A percentile compares a stretch with the other conserved stretches of the same genome.
Conservation (phyloP, 2,797 vertebrate genomes). For the Neoniphon sammara region DNA sequence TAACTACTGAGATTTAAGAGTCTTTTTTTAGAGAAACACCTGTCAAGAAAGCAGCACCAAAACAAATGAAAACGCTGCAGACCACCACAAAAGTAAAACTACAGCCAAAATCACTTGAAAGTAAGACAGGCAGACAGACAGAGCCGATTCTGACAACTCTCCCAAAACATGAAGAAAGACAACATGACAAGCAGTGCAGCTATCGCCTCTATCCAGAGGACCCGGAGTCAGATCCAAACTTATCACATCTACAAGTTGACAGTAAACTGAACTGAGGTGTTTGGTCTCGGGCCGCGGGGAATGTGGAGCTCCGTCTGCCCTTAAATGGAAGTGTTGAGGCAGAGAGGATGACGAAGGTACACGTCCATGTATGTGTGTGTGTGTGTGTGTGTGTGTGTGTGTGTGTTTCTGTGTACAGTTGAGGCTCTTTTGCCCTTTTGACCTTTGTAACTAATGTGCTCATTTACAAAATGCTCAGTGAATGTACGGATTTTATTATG, state of each 20-base stretch:
- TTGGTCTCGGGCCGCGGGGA: conserved; percentile 39
- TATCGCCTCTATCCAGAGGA: conserved; percentile 10
- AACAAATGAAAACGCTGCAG: background rate
- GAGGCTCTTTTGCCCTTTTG: conserved; percentile 10
- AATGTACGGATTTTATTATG: conserved; percentile 6
- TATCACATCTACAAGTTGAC: conserved; percentile 35
- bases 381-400: conserved; percentile 10
- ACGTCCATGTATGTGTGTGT: conserved; percentile 20
- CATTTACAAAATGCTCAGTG: background rate
- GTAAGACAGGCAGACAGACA: conserved; percentile 4
- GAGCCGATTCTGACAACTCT: background rate
- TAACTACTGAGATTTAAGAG: background rate
- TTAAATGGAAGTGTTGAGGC: conserved; percentile 74
- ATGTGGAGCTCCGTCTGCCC: conserved; percentile 50
- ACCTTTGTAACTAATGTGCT: conserved; percentile 7
- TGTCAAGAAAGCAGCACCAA: background rate
- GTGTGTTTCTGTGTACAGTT: background rate
- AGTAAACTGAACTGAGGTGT: conserved; percentile 58
- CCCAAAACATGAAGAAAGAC: conserved; percentile 5
- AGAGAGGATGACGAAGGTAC: conserved; percentile 31
- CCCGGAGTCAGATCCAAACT: conserved; percentile 31
- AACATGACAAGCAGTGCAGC: conserved; percentile 34
- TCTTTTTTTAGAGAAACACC: background rate
- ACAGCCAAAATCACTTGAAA: background rate
- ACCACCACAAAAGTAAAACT: background rate